A percentile compares a stretch with the other conserved stretches of the same genome.
Evolutionary conservation across 2,797 vertebrate genomes (phyloP).

Genomic region (Phrynocephalus guinanensis): DNA sequence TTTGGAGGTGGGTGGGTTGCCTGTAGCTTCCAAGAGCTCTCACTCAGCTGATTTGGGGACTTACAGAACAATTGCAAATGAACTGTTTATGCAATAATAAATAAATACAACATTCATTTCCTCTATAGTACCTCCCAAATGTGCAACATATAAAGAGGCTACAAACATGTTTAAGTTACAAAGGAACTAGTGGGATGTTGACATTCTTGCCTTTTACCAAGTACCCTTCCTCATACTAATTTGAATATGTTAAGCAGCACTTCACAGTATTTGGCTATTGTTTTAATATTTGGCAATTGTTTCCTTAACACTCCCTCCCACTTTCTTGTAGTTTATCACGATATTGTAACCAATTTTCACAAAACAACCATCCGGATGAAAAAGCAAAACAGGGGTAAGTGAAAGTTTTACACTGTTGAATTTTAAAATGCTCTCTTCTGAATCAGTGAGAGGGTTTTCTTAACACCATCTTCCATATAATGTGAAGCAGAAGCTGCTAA

Average conservation of each 20-base stretch:
- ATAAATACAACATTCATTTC: too few relatives aligned
- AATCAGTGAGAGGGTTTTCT: not conserved
- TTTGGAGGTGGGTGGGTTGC: too few relatives aligned
- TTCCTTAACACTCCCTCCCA: conserved; percentile 23
- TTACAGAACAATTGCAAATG: not conserved
- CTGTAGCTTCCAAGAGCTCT: too few relatives aligned
- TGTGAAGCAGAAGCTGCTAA: not conserved
- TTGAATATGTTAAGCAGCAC: too few relatives aligned
- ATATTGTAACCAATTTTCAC: conserved; percentile 85
- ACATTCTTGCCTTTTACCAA: not conserved
- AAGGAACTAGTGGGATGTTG: not conserved
- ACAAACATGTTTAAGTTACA: not conserved
- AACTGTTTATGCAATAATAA: not conserved
- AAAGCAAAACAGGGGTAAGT: conserved; percentile 86
- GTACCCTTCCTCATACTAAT: not conserved
- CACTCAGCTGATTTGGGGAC: too few relatives aligned
- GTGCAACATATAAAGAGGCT: not conserved
- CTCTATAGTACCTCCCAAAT: not conserved
- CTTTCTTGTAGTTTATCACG: conserved; percentile 84
- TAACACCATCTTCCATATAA: not conserved
- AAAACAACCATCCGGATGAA: conserved; percentile 87
- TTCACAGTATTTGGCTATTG: too few relatives aligned
- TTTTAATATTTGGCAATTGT: not conserved
- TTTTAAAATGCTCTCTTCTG: not conserved
- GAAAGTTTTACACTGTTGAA: not conserved